Conservation (phyloP, 2,888 invertebrate species). For the Pyrrhia umbra region DNA sequence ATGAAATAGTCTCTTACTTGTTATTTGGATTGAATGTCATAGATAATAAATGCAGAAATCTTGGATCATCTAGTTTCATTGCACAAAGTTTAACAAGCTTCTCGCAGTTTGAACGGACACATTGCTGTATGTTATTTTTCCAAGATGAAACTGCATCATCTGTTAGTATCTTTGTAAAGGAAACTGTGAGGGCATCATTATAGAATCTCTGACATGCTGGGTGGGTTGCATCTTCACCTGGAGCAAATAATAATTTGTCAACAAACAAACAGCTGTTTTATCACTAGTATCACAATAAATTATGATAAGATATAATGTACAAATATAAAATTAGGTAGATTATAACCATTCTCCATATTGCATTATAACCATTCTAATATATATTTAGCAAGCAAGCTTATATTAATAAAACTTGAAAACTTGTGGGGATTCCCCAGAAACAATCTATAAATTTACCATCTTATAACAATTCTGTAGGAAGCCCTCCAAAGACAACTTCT, state of each 20-base stretch:
- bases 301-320: conserved; percentile 15
- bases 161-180: conserved; percentile 98
- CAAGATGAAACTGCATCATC: conserved; percentile 99
- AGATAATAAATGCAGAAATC: conserved; percentile 96
- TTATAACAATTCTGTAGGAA: background rate
- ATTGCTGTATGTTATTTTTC: conserved; percentile 99
- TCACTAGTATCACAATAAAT: conserved; percentile 21
- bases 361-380: background rate
- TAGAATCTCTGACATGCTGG: conserved; percentile 98
- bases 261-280: conserved; percentile 35
- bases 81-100: conserved; percentile 98
- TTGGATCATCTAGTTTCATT: conserved; percentile 98
- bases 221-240: conserved; percentile 96
- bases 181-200: conserved; percentile 97
- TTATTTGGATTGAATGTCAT: conserved; percentile 98
- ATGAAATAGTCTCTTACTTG: conserved; percentile 92
- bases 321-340: conserved; percentile 23
- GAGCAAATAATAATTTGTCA: conserved; percentile 32
- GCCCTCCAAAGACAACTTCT: background rate
- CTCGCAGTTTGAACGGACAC: conserved; percentile 98
- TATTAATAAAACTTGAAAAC: conserved; percentile 3
- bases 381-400: conserved; percentile 1
- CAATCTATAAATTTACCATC: background rate
- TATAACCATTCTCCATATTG: conserved; percentile 2
- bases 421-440: conserved; percentile 40